Evolutionary conservation across 2,113 vertebrate species (phyloP).

Genomic region (Cinclus cinclus): DNA sequence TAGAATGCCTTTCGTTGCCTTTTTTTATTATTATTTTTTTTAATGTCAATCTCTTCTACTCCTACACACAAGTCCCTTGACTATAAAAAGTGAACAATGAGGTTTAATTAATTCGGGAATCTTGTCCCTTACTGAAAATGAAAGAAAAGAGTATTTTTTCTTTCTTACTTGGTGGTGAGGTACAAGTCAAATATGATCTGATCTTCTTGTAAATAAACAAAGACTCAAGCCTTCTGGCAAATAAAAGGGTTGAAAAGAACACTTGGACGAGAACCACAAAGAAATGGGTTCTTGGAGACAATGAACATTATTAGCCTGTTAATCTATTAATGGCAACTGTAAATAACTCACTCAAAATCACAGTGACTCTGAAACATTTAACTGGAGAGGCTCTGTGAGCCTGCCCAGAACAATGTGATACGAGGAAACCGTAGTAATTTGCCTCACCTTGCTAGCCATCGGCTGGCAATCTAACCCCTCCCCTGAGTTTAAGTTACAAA

Average conservation of each 20-base stretch:
- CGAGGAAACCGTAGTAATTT: background rate
- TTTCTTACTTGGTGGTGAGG: background rate
- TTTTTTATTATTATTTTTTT: background rate
- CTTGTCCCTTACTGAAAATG: background rate
- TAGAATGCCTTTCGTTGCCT: background rate
- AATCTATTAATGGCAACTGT: constrained; percentile 20
- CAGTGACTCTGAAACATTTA: background rate
- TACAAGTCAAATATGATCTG: background rate
- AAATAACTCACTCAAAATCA: constrained; percentile 31
- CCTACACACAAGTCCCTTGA: background rate
- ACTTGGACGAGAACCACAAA: background rate
- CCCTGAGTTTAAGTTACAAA: constrained; percentile 36
- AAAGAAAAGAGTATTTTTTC: background rate
- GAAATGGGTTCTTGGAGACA: background rate
- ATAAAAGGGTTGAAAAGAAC: background rate
- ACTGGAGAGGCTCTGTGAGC: background rate
- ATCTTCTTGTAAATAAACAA: background rate
- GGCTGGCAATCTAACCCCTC: background rate
- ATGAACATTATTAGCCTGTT: background rate
- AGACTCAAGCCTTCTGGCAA: background rate
- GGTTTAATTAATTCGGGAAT: constrained; percentile 7
- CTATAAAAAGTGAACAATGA: background rate
- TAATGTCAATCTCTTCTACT: background rate
- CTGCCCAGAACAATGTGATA: background rate
- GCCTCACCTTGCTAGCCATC: constrained; percentile 14